A percentile compares a stretch with the other conserved stretches of the same genome.
These are phyloP conservation scores for Aspidiotus destructor DNA, from an alignment of 2,888 invertebrate genomes.

Conservation along the genomic window DNA sequence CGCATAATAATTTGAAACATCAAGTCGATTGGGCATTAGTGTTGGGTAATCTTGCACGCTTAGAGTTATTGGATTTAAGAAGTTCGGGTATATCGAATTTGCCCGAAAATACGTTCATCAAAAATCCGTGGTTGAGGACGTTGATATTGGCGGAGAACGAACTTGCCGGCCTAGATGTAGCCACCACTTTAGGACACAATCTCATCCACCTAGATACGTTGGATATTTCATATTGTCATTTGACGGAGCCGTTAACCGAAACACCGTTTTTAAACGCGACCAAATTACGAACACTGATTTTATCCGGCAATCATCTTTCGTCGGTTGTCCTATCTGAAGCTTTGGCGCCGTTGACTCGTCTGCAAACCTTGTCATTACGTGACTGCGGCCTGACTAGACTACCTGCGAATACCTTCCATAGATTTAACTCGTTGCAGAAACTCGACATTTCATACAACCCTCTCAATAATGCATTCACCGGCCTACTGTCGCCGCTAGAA, in stretches of 20 bases:
- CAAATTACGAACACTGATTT: constrained; percentile 53
- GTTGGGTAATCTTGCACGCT: constrained; percentile 50
- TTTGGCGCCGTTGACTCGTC: constrained; percentile 53
- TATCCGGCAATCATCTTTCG: constrained; percentile 59
- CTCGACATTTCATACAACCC: constrained; percentile 63
- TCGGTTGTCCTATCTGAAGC: constrained; percentile 58
- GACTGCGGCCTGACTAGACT: constrained; percentile 56
- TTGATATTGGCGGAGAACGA: constrained; percentile 57
- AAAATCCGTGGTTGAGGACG: constrained; percentile 54
- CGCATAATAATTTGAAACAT: constrained; percentile 49
- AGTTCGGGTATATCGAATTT: constrained; percentile 53
- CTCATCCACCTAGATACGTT: constrained; percentile 55
- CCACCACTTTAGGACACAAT: constrained; percentile 54
- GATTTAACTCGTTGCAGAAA: constrained; percentile 55
- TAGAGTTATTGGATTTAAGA: constrained; percentile 55
- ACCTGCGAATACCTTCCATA: constrained; percentile 54
- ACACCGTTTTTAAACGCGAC: constrained; percentile 60
- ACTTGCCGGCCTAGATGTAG: constrained; percentile 54
- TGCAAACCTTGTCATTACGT: constrained; percentile 57
- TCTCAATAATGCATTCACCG: constrained; percentile 56
- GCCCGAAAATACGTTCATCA: constrained; percentile 55
- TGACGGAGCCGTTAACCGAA: constrained; percentile 56
- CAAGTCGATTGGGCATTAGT: constrained; percentile 52
- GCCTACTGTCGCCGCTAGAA: constrained; percentile 53
- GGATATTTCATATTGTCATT: constrained; percentile 59